A percentile compares a stretch with the other conserved stretches of the same genome.
Conservation (phyloP, 2,113 vertebrate genomes). For the Dipodomys spectabilis region DNA sequence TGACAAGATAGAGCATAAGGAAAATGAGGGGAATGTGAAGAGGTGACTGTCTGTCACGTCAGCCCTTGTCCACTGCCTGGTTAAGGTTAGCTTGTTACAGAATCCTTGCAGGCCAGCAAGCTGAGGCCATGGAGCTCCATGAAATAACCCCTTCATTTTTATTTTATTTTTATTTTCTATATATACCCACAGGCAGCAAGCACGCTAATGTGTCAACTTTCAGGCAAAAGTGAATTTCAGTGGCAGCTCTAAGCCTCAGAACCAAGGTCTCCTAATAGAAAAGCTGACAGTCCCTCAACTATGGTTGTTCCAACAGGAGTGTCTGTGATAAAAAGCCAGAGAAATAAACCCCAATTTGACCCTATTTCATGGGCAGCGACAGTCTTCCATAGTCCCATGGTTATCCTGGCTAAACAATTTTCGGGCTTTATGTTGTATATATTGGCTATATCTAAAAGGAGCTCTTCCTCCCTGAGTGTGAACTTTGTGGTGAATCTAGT, state of each 20-base stretch:
- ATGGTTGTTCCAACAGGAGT: slow-evolving; percentile 7
- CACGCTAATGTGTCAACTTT: slow-evolving; percentile 56
- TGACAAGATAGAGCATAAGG: slow-evolving; percentile 56
- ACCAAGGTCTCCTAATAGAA: slow-evolving; percentile 60
- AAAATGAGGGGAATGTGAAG: slow-evolving; percentile 32
- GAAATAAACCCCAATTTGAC: slow-evolving; percentile 59
- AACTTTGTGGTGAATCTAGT: not conserved
- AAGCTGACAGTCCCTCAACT: slow-evolving; percentile 65
- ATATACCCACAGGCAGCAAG: slow-evolving; percentile 68
- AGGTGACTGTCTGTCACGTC: slow-evolving; percentile 35
- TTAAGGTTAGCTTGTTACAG: not conserved
- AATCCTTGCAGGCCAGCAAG: slow-evolving; percentile 14
- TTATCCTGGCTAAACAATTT: slow-evolving; percentile 42
- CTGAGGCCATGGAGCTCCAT: slow-evolving; percentile 52
- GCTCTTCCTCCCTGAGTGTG: not conserved
- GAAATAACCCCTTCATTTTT: slow-evolving; percentile 66
- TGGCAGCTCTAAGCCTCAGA: slow-evolving; percentile 56
- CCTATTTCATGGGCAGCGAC: slow-evolving; percentile 18
- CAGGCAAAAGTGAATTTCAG: slow-evolving; percentile 59
- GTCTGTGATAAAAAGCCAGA: slow-evolving; percentile 43
- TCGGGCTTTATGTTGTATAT: not conserved
- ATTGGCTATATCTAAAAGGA: slow-evolving; percentile 38
- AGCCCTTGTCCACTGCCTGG: not conserved
- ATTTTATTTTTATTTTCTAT: slow-evolving; percentile 76
- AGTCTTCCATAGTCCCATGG: not conserved